phyloP scores from a whole-genome alignment of 2,797 vertebrate species.

The Lithobates sylvaticus region DNA sequence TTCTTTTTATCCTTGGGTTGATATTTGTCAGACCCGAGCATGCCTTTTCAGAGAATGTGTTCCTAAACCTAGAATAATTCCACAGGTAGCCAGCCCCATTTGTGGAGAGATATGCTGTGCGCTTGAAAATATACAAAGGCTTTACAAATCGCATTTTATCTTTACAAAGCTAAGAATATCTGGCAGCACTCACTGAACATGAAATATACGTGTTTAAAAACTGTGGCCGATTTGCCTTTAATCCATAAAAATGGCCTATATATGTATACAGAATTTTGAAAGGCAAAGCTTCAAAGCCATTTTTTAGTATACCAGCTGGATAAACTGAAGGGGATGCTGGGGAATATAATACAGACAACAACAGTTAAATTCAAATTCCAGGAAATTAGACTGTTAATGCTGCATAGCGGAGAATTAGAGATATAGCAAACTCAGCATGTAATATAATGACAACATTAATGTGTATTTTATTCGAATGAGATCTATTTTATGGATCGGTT shows the following conservation, averaged over 20 bases:
- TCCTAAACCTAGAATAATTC: not conserved
- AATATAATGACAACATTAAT: not conserved
- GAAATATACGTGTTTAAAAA: slow-evolving; percentile 26
- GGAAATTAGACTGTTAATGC: not conserved
- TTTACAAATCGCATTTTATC: slow-evolving; percentile 26
- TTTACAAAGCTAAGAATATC: slow-evolving; percentile 22
- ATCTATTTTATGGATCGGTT: not conserved
- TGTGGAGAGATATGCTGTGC: not conserved
- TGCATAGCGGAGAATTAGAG: not conserved
- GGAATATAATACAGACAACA: slow-evolving; percentile 64
- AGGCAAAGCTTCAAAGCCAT: slow-evolving; percentile 37
- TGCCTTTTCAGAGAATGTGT: too few relatives aligned
- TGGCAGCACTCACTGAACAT: slow-evolving; percentile 19
- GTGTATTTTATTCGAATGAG: not conserved
- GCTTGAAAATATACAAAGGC: not conserved
- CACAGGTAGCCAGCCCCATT: not conserved
- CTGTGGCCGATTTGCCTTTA: slow-evolving; percentile 51
- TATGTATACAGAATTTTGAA: slow-evolving; percentile 49
- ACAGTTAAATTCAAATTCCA: slow-evolving; percentile 41
- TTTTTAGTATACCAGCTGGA: slow-evolving; percentile 43
- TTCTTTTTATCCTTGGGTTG: not conserved
- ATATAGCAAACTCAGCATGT: not conserved
- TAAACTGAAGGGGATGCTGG: slow-evolving; percentile 65
- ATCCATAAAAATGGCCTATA: slow-evolving; percentile 42
- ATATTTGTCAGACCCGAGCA: not conserved